Percentiles rank a stretch among this genome's conserved stretches.
These are phyloP conservation scores for Pseudorectes ferrugineus DNA, from an alignment of 2,113 vertebrate species.

Conservation along the genomic window DNA sequence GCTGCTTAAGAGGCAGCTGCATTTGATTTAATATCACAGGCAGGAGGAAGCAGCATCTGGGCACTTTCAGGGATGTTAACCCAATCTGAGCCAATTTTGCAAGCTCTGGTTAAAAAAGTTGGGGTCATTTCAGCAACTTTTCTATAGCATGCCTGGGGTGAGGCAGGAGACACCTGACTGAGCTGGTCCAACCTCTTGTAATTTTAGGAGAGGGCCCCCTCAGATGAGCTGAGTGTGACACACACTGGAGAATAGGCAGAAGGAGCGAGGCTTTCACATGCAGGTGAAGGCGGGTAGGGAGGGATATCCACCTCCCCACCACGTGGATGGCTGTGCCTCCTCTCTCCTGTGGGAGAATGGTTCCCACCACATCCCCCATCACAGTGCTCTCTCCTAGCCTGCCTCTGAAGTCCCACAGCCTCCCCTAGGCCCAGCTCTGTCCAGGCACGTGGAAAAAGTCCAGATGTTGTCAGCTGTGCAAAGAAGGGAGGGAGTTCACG, in stretches of 20 bases:
- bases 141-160: not conserved
- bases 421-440: not conserved
- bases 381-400: not conserved
- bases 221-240: not conserved
- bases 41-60: not conserved
- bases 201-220: not conserved
- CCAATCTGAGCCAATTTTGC: not conserved
- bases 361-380: not conserved
- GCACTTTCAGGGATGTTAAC: not conserved
- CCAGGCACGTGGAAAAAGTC: not conserved
- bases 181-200: not conserved
- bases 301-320: not conserved
- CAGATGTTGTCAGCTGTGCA: not conserved
- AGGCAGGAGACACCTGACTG: not conserved
- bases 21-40: not conserved
- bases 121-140: not conserved
- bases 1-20: not conserved
- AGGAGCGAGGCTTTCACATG: not conserved
- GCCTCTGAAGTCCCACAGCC: not conserved
- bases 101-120: not conserved
- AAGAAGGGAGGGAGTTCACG: not conserved
- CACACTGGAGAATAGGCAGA: not conserved
- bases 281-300: not conserved
- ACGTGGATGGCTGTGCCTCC: rapidly evolving
- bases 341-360: not conserved